These are phyloP conservation scores for Lycopodina hypogea DNA, from an alignment of 37 sponge, comb jelly and placozoan species.

Conservation along the genomic window DNA sequence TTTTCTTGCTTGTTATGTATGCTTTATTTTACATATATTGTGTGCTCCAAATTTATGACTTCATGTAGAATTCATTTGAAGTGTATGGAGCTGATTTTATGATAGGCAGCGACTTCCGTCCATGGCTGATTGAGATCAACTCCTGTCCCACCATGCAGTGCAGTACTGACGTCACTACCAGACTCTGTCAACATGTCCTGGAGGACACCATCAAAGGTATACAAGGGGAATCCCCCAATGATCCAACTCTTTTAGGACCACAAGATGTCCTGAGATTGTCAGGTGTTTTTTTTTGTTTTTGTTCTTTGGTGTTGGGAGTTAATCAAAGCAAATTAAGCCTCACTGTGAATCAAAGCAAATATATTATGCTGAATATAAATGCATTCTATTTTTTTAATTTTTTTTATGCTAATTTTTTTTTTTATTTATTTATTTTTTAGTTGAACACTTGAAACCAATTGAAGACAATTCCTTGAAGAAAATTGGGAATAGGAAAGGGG, in stretches of 20 bases:
- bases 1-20: no score
- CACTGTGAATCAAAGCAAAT: not conserved
- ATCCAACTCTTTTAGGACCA: no score
- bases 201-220: slow-evolving; percentile 81
- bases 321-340: not conserved
- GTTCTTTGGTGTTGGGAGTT: not conserved
- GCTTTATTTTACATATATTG: no score
- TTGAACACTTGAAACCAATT: no score
- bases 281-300: not conserved
- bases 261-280: not conserved
- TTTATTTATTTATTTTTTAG: no score
- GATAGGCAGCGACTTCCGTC: slow-evolving; percentile 77
- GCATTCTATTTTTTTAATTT: no score
- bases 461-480: no score
- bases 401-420: no score
- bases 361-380: no score
- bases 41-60: no score
- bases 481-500: no score
- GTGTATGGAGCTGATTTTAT: slow-evolving; percentile 98
- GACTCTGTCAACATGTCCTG: slow-evolving; percentile 81
- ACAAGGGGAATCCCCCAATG: no score
- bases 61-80: slow-evolving; percentile 80
- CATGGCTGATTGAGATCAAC: slow-evolving; percentile 97
- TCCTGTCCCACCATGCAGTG: slow-evolving; percentile 88
- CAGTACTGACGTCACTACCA: slow-evolving; percentile 81